A percentile compares a stretch with the other conserved stretches of the same genome.
These are phyloP conservation scores for Acanthochromis polyacanthus DNA, from an alignment of 2,113 vertebrate genomes.

Conservation along the genomic window DNA sequence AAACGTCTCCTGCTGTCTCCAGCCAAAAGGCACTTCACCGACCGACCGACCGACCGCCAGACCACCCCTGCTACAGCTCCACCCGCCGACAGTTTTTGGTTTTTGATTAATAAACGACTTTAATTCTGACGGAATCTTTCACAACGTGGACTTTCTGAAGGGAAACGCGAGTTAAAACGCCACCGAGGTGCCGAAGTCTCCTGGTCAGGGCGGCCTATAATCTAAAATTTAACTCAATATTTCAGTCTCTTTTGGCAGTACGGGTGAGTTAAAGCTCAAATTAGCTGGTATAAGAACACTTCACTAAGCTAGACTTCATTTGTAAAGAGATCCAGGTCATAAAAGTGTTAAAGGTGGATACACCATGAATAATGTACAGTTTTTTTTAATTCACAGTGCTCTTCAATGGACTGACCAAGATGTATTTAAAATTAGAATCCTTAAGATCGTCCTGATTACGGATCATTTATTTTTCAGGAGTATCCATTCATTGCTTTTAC, in stretches of 20 bases:
- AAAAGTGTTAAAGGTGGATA: background rate
- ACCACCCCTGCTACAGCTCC: conserved; percentile 82
- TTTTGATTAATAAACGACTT: conserved; percentile 75
- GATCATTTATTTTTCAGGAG: too few species aligned
- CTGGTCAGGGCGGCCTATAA: background rate
- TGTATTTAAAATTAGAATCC: conserved; percentile 28
- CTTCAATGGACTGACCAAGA: conserved; percentile 22
- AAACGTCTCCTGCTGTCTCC: conserved; percentile 90
- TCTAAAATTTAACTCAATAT: conserved; percentile 6
- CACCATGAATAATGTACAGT: conserved; percentile 17
- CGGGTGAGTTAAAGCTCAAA: conserved; percentile 42
- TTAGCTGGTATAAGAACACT: too few species aligned
- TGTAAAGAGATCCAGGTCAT: conserved; percentile 2
- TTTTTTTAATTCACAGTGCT: conserved; percentile 64
- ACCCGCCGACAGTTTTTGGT: conserved; percentile 82
- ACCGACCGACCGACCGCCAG: conserved; percentile 67
- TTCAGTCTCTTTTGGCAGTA: conserved; percentile 4
- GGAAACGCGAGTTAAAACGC: conserved; percentile 16
- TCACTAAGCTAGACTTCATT: background rate
- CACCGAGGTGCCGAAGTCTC: background rate
- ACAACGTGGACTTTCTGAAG: conserved; percentile 5
- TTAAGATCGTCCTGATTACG: conserved; percentile 10
- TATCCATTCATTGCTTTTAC: too few species aligned
- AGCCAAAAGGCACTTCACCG: conserved; percentile 94
- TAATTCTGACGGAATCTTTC: background rate